Evolutionary conservation across 2,113 vertebrate species (phyloP).

Genomic region (Synodontis membranacea): DNA sequence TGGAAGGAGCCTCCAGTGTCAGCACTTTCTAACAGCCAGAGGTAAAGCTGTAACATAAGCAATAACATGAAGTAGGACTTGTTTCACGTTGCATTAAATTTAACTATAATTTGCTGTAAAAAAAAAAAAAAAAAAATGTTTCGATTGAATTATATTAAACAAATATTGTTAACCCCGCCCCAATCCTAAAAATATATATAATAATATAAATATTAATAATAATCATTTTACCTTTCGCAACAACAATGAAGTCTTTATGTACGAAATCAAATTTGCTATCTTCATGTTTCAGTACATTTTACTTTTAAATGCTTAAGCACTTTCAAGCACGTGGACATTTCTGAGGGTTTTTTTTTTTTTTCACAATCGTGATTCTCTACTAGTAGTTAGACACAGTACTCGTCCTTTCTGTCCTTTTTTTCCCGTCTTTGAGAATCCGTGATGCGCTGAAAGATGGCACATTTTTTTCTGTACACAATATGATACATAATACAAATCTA

Average conservation of each 20-base stretch:
- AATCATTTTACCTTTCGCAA: neutral
- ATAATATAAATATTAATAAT: too few species aligned
- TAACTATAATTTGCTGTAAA: neutral
- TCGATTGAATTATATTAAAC: too few species aligned
- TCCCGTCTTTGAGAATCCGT: neutral
- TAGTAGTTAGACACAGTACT: neutral
- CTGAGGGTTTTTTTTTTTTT: too few species aligned
- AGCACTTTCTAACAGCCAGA: neutral
- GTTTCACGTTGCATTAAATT: neutral
- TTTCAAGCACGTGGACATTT: neutral
- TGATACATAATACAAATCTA: neutral
- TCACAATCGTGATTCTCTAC: neutral
- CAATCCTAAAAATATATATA: neutral
- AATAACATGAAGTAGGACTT: neutral
- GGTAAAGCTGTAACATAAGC: neutral
- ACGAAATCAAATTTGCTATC: neutral
- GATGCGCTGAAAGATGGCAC: neutral
- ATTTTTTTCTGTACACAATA: neutral
- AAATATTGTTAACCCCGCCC: neutral
- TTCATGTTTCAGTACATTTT: neutral
- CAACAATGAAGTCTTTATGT: neutral
- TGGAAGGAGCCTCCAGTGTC: neutral
- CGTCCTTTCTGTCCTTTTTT: neutral
- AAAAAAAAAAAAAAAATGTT: too few species aligned
- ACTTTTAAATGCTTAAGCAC: neutral